Evolutionary conservation across 2,888 invertebrate genomes (phyloP), one percentile per base, ranked within the genome.

Genomic region (Camponotus fellah): DNA sequence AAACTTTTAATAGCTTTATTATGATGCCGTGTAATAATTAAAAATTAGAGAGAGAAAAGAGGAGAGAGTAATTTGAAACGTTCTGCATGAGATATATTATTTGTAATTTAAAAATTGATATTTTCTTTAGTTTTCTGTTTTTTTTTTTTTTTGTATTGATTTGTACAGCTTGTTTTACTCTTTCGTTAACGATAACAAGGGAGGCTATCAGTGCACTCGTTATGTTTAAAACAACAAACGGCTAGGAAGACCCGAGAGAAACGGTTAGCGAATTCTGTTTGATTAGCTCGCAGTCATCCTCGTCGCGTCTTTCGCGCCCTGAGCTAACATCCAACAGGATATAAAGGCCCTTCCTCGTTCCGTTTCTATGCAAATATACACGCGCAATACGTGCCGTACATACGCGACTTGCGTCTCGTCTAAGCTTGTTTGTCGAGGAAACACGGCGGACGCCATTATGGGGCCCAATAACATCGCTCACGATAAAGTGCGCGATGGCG

Each of bases 401-500:
- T 87, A 74, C 83, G 79, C 79, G 79, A 82, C 82, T 81, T 83
- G 82, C 69, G 79, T 82, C 77, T 86, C 84, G 83, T 85, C 69
- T 83, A 79, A 79, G 72, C 87, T 88, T 89, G 89, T 89, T 91
- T 90, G 85, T 84, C 86, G 79, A 87, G 88, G 85, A 86, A 89
- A 90, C 91, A 89, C 83, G 89, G 82, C 89, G 90, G 82, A 87
- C 89, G 87, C 90, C 90, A 90, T 92, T 92, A 92, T 88, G 72
- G 87, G 84, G 85, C 89, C 90, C 90, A 92, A 92, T 93, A 93
- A 92, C 92, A 92, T 92, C 87, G 86, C 87, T 88, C 86, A 89
- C 92, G 89, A 92, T 92, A 91, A 91, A 92, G 88, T 86, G 88
- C 85, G 86, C 77, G 86, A 86, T 87, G 75, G 71, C 82, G 80